These are phyloP conservation scores for Monochamus alternatus DNA, from an alignment of 2,888 invertebrate genomes.

Conservation along the genomic window DNA sequence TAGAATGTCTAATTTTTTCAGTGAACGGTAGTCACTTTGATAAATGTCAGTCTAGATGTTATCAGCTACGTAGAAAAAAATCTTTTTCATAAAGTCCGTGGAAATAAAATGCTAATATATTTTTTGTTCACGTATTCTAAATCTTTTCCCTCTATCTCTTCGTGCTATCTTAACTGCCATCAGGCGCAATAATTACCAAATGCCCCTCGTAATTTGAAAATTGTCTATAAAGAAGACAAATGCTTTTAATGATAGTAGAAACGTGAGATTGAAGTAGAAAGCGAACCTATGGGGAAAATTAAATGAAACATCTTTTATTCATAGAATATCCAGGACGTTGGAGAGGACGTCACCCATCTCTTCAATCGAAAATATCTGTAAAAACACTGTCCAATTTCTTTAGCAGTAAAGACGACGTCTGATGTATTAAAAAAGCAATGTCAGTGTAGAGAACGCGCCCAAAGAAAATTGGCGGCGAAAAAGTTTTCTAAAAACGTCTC, in stretches of 20 bases:
- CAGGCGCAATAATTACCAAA: constrained; percentile 26
- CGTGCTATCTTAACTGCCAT: constrained; percentile 19
- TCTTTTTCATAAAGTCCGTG: background rate
- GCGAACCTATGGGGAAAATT: constrained; percentile 54
- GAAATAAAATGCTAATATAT: constrained; percentile 15
- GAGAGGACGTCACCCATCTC: constrained; percentile 54
- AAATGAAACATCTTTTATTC: constrained; percentile 63
- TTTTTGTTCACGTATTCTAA: constrained; percentile 16
- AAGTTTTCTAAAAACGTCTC: constrained; percentile 60
- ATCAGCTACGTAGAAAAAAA: background rate
- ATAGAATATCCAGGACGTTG: constrained; percentile 58
- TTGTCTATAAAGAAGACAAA: constrained; percentile 26
- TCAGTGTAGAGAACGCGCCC: constrained; percentile 61
- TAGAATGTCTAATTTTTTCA: background rate
- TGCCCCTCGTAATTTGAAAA: constrained; percentile 26
- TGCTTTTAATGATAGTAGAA: constrained; percentile 17
- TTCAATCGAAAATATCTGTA: constrained; percentile 63
- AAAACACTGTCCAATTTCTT: constrained; percentile 67
- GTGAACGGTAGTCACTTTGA: background rate
- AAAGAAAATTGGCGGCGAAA: constrained; percentile 66
- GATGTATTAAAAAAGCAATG: constrained; percentile 69
- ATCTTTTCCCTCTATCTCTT: constrained; percentile 15
- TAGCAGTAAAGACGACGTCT: constrained; percentile 63
- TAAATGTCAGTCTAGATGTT: background rate
- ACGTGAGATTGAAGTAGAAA: constrained; percentile 8